phyloP scores from a whole-genome alignment of 2,113 vertebrate species.

The Cyprinodon tularosa region DNA sequence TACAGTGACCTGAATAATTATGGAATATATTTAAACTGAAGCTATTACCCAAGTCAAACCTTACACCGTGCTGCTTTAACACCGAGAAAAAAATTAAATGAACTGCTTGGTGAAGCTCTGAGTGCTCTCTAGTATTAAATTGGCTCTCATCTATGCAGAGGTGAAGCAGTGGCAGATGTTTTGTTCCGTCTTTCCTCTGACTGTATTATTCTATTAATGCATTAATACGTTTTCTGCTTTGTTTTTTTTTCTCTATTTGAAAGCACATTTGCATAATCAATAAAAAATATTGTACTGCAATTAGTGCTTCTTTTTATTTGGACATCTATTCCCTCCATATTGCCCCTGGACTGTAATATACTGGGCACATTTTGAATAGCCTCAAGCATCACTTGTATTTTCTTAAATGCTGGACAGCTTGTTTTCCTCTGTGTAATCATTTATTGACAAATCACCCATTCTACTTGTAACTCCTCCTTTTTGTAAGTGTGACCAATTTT shows the following conservation, averaged over 20 bases:
- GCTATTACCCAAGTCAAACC: too few species aligned
- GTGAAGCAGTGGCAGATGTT: neutral
- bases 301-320: neutral
- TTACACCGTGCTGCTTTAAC: too few species aligned
- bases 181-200: neutral
- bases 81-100: too few species aligned
- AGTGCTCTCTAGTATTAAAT: neutral
- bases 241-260: neutral
- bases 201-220: neutral
- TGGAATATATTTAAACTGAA: too few species aligned
- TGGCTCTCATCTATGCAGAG: neutral
- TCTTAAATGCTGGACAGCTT: slow-evolving; percentile 7
- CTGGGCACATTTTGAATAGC: neutral
- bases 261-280: neutral
- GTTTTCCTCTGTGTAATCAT: slow-evolving; percentile 5
- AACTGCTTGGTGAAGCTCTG: neutral
- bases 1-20: too few species aligned
- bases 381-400: neutral
- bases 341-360: neutral
- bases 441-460: slow-evolving; percentile 38
- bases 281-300: neutral
- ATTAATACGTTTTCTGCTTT: neutral
- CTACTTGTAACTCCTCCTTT: slow-evolving; percentile 26
- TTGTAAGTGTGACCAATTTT: slow-evolving; percentile 1
- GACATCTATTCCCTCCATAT: neutral